Conservation (phyloP, 2,888 invertebrate species). For the Catonia carolina region DNA sequence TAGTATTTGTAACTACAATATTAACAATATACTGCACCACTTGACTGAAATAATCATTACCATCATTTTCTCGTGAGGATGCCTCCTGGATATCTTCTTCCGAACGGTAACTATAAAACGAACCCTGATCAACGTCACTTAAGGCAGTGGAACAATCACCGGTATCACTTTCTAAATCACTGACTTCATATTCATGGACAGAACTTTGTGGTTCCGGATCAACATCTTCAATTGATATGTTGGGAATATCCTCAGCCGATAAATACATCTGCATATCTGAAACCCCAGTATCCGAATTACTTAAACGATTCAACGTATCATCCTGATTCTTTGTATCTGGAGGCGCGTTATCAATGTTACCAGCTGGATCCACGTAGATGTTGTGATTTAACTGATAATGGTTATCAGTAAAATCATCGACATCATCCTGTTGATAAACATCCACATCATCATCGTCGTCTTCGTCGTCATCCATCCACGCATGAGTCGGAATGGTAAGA, state of each 20-base stretch:
- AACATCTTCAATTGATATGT: conserved; percentile 3
- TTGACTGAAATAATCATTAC: too few relatives aligned
- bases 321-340: too few relatives aligned
- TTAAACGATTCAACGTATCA: too few relatives aligned
- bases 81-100: background rate
- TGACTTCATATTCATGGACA: background rate
- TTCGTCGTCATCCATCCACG: background rate
- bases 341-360: background rate
- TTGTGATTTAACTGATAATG: background rate
- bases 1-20: too few relatives aligned
- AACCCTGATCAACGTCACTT: background rate
- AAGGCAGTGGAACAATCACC: background rate
- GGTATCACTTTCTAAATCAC: background rate
- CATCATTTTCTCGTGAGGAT: too few relatives aligned
- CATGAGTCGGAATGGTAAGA: too few relatives aligned
- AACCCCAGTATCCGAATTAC: too few relatives aligned
- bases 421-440: background rate
- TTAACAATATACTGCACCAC: too few relatives aligned
- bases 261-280: background rate
- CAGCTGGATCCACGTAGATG: background rate
- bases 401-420: background rate
- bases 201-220: background rate
- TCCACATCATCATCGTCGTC: background rate
- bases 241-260: conserved; percentile 9
- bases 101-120: background rate